These are phyloP conservation scores for Aphelenchoides besseyi DNA, from an alignment of 1,140 invertebrate species.

Conservation along the genomic window DNA sequence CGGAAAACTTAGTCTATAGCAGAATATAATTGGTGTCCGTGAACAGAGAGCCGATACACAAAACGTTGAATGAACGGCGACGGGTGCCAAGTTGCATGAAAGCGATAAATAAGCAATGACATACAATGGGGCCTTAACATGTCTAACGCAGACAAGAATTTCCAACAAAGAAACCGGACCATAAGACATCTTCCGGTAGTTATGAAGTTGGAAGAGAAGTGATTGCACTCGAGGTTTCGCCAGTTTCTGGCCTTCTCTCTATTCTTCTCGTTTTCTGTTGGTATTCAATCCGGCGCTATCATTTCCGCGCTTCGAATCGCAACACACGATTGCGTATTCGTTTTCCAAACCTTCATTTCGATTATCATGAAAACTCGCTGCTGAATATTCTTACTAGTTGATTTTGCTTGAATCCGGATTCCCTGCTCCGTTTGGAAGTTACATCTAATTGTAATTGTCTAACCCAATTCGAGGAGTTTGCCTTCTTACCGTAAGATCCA, in stretches of 20 bases:
- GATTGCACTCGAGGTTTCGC: not conserved
- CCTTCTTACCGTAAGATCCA: too few species aligned
- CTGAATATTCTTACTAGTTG: too few species aligned
- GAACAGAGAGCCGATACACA: not conserved
- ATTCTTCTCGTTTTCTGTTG: not conserved
- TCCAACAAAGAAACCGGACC: not conserved
- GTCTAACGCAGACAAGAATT: not conserved
- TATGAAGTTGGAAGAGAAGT: not conserved
- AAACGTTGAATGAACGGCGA: too few species aligned
- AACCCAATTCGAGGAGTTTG: too few species aligned
- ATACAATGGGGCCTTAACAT: too few species aligned
- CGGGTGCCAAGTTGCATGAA: not conserved
- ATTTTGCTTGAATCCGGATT: too few species aligned
- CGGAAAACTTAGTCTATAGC: not conserved
- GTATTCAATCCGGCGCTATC: not conserved
- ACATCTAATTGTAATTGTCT: too few species aligned
- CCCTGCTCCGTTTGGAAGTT: too few species aligned
- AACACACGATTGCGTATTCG: not conserved
- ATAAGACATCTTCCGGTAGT: conserved; percentile 23
- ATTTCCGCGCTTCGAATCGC: not conserved
- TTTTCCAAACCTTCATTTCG: too few species aligned
- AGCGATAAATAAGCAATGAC: not conserved
- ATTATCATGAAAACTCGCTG: too few species aligned
- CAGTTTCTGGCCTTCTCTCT: not conserved
- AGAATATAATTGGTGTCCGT: not conserved